phyloP scores from a whole-genome alignment of 2,888 invertebrate genomes.

The Rhorus exstirpatorius region DNA sequence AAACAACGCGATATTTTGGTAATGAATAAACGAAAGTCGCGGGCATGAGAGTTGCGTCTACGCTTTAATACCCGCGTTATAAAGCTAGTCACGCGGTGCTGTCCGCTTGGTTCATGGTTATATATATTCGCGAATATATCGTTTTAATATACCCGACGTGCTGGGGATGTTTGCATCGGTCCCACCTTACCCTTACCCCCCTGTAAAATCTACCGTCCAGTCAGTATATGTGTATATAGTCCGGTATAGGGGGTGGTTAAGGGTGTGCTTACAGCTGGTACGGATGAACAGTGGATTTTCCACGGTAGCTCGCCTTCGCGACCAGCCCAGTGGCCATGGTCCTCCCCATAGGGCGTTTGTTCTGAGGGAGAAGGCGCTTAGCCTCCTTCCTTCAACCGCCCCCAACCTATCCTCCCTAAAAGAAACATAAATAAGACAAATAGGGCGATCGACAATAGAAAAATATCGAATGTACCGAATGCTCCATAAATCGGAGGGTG shows the following conservation, averaged over 20 bases:
- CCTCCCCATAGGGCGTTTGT: slow-evolving; percentile 47
- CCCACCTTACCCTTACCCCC: slow-evolving; percentile 78
- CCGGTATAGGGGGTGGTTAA: slow-evolving; percentile 46
- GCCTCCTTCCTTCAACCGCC: slow-evolving; percentile 8
- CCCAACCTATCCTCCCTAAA: slow-evolving; percentile 76
- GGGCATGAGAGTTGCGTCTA: slow-evolving; percentile 24
- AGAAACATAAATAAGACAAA: slow-evolving; percentile 86
- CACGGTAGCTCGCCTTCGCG: slow-evolving; percentile 66
- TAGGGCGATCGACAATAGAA: slow-evolving; percentile 86
- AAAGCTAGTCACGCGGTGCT: slow-evolving; percentile 56
- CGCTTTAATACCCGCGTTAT: slow-evolving; percentile 59
- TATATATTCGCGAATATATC: slow-evolving; percentile 77
- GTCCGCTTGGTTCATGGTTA: slow-evolving; percentile 6
- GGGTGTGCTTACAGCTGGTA: slow-evolving; percentile 59
- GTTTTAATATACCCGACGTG: slow-evolving; percentile 80
- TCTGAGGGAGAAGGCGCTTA: slow-evolving; percentile 64
- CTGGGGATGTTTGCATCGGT: slow-evolving; percentile 79
- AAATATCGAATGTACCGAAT: slow-evolving; percentile 85
- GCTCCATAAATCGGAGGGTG: slow-evolving; percentile 84
- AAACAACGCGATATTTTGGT: slow-evolving; percentile 46
- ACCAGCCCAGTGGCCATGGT: slow-evolving; percentile 26
- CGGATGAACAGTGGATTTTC: slow-evolving; percentile 66
- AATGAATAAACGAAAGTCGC: slow-evolving; percentile 55
- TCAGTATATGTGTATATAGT: slow-evolving; percentile 43
- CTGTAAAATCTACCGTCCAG: slow-evolving; percentile 77